Conservation (phyloP, 2,113 vertebrate genomes). For the Grammomys dolichurus region DNA sequence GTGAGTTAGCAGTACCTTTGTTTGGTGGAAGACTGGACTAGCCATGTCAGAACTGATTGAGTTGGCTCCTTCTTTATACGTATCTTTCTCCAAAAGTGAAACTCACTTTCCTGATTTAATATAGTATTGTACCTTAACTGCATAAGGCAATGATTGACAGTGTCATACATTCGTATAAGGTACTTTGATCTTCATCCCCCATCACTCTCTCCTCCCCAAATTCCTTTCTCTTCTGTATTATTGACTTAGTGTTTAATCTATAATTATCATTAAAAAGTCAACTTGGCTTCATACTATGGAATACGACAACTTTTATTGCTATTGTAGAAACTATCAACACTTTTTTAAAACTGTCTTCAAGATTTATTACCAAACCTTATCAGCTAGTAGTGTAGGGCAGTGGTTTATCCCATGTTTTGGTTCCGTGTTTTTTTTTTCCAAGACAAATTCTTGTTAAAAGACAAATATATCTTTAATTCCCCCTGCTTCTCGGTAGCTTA, state of each 20-base stretch:
- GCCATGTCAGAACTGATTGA: conserved; percentile 4
- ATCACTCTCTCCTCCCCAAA: no score
- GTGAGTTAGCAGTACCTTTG: conserved; percentile 6
- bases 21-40: conserved; percentile 39
- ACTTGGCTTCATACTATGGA: neutral
- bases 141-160: neutral
- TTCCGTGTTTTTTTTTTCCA: neutral
- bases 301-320: conserved; percentile 5
- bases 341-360: conserved; percentile 46
- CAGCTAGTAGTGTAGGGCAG: conserved; percentile 38
- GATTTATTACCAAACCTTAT: conserved; percentile 44
- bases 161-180: neutral
- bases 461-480: conserved; percentile 34
- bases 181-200: neutral
- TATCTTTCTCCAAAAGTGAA: conserved; percentile 31
- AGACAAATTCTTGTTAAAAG: conserved; percentile 25
- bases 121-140: neutral
- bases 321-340: conserved; percentile 54
- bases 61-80: conserved; percentile 8
- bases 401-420: conserved; percentile 50
- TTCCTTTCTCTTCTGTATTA: neutral
- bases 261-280: conserved; percentile 52
- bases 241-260: neutral
- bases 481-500: conserved; percentile 44
- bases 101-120: conserved; percentile 10